Evolutionary conservation across 2,797 vertebrate species (phyloP), one percentile per base, ranked within the genome.

Genomic region (Poecilia velifera): DNA sequence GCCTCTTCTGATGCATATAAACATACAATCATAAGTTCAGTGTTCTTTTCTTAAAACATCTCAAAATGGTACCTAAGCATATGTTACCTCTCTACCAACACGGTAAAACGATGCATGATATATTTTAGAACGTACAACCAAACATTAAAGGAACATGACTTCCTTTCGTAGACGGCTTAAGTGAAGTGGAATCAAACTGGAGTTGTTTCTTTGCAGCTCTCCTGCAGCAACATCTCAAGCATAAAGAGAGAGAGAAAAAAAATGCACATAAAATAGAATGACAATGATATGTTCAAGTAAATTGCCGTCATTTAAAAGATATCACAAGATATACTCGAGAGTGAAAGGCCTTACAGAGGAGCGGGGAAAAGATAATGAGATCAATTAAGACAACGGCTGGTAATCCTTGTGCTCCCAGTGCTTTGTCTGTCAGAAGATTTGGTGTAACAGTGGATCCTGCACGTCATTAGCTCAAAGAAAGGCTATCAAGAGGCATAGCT

Each of bases 311-410:
- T 82, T 87, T 55, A 75, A 85, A 74, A 76, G 74, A 83, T 82
- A 89, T 84, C 72, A 77, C 59, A 72, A 77, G 80, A 84, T 84
- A 78, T 76, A 83, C 86, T 82, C 71, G 77, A 86, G 84, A 82
- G 77, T 41, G 64, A 25, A 83, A 74, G 71, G 72, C 83, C 81
- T 88, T 83, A 82, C 66, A 89, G 81, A 86, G 76, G 79, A 92
- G 85, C 80, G 84, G 87, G 76, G 64, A 84, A 79, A 80, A 82
- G 86, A 91, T 91, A 95, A 95, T 92, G 82, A 94, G 90, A 94
- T 94, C 85, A 94, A 94, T 95, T 94, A 93, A 93, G 93, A 91
- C 88, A 91, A 90, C 76, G 86, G 73, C 74, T 85, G 82, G 82
- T 94, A 94, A 93, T 92, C 92, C 89, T 88, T 77, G 28, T 82